Evolutionary conservation across 2,113 vertebrate species (phyloP), one percentile per base, ranked within the genome.

Genomic region (Myotis lucifugus): DNA sequence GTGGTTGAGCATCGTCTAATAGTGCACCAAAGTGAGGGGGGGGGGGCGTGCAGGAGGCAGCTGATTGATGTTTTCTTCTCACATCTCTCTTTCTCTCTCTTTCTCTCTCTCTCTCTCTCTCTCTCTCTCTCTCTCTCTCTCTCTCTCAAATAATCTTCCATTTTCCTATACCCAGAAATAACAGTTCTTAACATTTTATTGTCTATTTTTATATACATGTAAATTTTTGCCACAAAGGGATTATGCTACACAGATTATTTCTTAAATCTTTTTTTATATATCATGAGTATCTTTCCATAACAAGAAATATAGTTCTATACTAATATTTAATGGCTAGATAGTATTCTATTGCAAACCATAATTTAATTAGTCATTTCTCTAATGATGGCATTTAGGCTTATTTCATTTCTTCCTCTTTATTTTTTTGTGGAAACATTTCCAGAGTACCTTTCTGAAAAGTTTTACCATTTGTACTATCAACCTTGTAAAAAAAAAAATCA

Each of bases 181-280:
- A 66, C 18, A 11, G 29, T 29, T 93, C 18, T 79, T 93, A 87
- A 61, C 21, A 82, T 93, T 90, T 79, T 90, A 21, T 86, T 90
- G 25, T 82, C 13, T 9, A 48, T 90, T 52, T 32, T 5, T 73
- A 34, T 73, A 32, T 32, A 5, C 46, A 29, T 64, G 23, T 83
- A 77, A 76, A 18, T 18, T 76, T 86, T 93, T 52, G 74, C 40
- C 52, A 37, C n/a, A 82, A 32, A 56, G 17, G 17, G 69, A 52
- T 82, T 70, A 48, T 93, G n/a, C 40, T 85, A 56, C 29, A 73
- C 10, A 78, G 25, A 66, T 78, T 64, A 50, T 91, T 88, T 82
- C 46, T 56, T 78, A 78, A 79, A 17, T 19, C 6, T 42, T 56
- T 94, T n/a, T n/a, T 59, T 34, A 23, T 85, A 66, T 79, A 21